phyloP scores from a whole-genome alignment of 2,797 vertebrate species.

The Botia kubotai region DNA sequence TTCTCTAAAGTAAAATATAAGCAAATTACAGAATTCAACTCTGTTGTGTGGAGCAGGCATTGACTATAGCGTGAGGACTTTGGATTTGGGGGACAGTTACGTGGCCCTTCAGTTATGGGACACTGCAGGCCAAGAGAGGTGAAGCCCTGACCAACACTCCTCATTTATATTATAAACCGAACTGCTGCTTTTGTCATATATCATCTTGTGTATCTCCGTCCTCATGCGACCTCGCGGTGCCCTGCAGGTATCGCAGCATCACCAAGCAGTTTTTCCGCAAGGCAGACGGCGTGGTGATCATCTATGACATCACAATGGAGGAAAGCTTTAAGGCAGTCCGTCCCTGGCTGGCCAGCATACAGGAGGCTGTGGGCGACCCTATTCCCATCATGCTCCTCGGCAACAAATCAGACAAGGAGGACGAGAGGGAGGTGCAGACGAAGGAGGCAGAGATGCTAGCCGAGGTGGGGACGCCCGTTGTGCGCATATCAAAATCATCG shows the following conservation, averaged over 20 bases:
- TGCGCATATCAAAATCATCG: not conserved
- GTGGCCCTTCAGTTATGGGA: slow-evolving; percentile 94
- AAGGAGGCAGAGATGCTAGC: slow-evolving; percentile 85
- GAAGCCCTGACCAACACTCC: slow-evolving; percentile 14
- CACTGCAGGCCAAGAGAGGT: slow-evolving; percentile 94
- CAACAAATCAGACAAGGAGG: slow-evolving; percentile 90
- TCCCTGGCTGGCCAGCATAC: slow-evolving; percentile 87
- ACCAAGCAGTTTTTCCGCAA: slow-evolving; percentile 97
- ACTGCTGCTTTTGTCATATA: not conserved
- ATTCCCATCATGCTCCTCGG: slow-evolving; percentile 88
- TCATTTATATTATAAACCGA: not conserved
- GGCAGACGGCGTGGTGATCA: slow-evolving; percentile 89
- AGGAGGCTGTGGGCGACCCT: slow-evolving; percentile 85
- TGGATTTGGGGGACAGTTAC: slow-evolving; percentile 82
- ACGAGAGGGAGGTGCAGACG: slow-evolving; percentile 82
- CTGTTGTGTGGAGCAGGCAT: slow-evolving; percentile 78
- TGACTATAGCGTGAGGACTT: slow-evolving; percentile 90
- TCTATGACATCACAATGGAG: slow-evolving; percentile 88
- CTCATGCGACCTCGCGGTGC: not conserved
- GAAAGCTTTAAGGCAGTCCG: slow-evolving; percentile 85
- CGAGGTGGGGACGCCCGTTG: slow-evolving; percentile 72
- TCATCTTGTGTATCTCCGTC: not conserved
- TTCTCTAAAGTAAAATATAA: not conserved
- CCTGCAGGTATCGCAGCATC: slow-evolving; percentile 89
- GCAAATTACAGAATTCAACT: not conserved